phyloP scores from a whole-genome alignment of 2,797 vertebrate genomes.

The Momotus momota region DNA sequence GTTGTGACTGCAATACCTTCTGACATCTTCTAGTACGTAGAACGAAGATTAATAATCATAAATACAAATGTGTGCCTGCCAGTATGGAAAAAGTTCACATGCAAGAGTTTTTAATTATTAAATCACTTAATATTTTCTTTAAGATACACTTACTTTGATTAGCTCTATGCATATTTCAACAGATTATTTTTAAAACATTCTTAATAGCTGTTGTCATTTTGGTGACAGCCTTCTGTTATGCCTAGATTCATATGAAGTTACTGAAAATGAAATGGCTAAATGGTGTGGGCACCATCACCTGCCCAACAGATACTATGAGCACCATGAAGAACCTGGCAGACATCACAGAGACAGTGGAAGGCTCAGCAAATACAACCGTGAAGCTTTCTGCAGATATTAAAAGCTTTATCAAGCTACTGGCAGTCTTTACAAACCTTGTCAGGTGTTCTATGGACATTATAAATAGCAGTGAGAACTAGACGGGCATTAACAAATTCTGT shows the following conservation, averaged over 20 bases:
- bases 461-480: not conserved
- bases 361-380: not conserved
- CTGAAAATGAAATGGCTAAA: slow-evolving; percentile 15
- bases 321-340: not conserved
- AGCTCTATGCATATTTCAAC: not conserved
- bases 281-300: not conserved
- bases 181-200: not conserved
- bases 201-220: not conserved
- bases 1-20: not conserved
- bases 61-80: not conserved
- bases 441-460: not conserved
- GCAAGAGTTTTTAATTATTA: not conserved
- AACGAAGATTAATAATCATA: not conserved
- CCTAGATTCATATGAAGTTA: not conserved
- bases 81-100: not conserved
- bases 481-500: not conserved
- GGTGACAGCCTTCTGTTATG: not conserved
- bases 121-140: not conserved
- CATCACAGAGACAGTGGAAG: not conserved
- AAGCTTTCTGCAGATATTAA: not conserved
- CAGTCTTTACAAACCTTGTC: not conserved
- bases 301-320: not conserved
- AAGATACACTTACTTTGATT: not conserved
- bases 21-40: not conserved
- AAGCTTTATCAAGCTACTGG: not conserved